These are phyloP conservation scores for Oegoconia quadripuncta DNA, from an alignment of 2,888 invertebrate genomes.

Conservation along the genomic window DNA sequence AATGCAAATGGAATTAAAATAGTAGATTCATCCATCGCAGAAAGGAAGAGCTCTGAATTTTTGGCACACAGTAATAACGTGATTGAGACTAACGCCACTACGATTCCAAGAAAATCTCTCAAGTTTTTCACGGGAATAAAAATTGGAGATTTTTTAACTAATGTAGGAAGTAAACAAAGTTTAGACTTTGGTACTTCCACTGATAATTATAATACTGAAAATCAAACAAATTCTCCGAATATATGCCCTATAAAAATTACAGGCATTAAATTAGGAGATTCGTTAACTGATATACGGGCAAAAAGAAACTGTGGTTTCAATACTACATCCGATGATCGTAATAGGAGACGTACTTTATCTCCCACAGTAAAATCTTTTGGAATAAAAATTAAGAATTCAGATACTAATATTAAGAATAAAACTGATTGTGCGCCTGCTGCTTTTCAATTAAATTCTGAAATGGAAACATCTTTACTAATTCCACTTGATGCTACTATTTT, in stretches of 20 bases:
- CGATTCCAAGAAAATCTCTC: neutral
- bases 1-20: neutral
- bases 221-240: neutral
- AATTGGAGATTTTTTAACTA: slow-evolving; percentile 1
- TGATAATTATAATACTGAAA: neutral
- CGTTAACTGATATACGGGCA: neutral
- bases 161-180: neutral
- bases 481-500: slow-evolving; percentile 9
- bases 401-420: slow-evolving; percentile 19
- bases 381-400: slow-evolving; percentile 48
- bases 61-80: neutral
- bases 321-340: neutral
- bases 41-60: neutral
- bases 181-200: neutral
- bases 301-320: neutral
- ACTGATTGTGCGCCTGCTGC: slow-evolving; percentile 29
- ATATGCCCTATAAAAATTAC: neutral
- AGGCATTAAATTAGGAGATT: neutral
- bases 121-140: neutral
- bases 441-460: slow-evolving; percentile 5
- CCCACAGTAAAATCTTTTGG: slow-evolving; percentile 25
- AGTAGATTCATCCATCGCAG: neutral
- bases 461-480: slow-evolving; percentile 6
- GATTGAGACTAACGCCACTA: neutral
- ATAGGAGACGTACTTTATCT: neutral